Evolutionary conservation across 2,888 invertebrate species (phyloP).

Genomic region (Apotomis betuletana): DNA sequence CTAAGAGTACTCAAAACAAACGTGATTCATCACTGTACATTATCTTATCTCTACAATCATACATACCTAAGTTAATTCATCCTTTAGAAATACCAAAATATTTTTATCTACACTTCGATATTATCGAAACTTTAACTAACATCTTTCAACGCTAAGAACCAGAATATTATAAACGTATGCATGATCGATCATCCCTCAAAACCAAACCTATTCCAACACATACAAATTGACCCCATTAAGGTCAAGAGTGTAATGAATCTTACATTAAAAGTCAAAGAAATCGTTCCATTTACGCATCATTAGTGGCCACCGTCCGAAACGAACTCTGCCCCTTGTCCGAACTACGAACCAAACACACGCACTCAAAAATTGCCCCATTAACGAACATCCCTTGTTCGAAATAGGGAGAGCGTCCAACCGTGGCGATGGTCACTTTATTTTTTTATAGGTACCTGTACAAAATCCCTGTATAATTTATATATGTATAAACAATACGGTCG

Average conservation of each 20-base stretch:
- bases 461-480: constrained; percentile 75
- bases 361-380: constrained; percentile 64
- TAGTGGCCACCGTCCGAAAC: constrained; percentile 71
- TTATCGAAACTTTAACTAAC: too few relatives aligned
- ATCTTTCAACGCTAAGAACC: too few relatives aligned
- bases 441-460: constrained; percentile 70
- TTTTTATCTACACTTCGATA: not conserved
- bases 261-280: constrained; percentile 55
- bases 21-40: constrained; percentile 10
- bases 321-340: constrained; percentile 56
- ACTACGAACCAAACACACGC: constrained; percentile 55
- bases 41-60: not conserved
- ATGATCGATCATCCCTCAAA: not conserved
- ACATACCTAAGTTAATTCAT: constrained; percentile 3
- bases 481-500: constrained; percentile 67
- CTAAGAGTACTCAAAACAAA: constrained; percentile 1
- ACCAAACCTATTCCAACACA: not conserved
- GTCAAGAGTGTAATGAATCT: constrained; percentile 36
- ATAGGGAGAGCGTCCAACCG: constrained; percentile 78
- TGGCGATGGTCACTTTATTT: constrained; percentile 61
- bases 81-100: constrained; percentile 2
- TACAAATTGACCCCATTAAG: constrained; percentile 24
- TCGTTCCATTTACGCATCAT: constrained; percentile 72
- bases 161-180: not conserved
- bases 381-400: constrained; percentile 69